Evolutionary conservation across 2,113 vertebrate genomes (phyloP).

Genomic region (Sander lucioperca): DNA sequence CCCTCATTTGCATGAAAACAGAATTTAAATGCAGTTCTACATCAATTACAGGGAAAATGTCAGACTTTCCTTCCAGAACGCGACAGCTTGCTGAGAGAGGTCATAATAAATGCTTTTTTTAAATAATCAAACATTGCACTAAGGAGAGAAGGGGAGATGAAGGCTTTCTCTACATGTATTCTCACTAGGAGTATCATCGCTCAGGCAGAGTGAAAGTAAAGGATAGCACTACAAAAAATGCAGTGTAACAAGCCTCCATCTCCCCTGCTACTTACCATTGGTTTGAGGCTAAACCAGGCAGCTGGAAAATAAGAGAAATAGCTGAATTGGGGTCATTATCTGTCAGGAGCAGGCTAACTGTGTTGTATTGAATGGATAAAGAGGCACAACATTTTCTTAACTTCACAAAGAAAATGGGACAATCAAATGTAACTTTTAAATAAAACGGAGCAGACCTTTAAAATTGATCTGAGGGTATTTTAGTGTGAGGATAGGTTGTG

Average conservation of each 20-base stretch:
- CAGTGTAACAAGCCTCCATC: constrained; percentile 51
- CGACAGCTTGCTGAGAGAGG: constrained; percentile 51
- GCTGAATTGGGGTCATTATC: constrained; percentile 49
- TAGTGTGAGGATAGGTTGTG: constrained; percentile 51
- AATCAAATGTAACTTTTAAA: constrained; percentile 35
- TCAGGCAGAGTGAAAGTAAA: constrained; percentile 33
- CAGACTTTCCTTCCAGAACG: constrained; percentile 43
- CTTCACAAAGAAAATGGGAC: constrained; percentile 44
- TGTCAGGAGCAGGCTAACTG: constrained; percentile 48
- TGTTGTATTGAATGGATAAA: constrained; percentile 59
- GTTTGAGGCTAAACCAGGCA: constrained; percentile 48
- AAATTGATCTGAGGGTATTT: constrained; percentile 29
- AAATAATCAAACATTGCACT: constrained; percentile 70
- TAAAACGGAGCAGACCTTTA: constrained; percentile 32
- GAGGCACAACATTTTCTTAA: constrained; percentile 77
- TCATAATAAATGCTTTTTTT: constrained; percentile 72
- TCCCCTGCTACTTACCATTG: constrained; percentile 42
- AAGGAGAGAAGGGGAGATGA: constrained; percentile 42
- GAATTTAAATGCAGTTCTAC: constrained; percentile 55
- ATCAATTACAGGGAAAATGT: constrained; percentile 42
- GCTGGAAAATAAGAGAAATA: constrained; percentile 42
- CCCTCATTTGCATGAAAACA: constrained; percentile 76
- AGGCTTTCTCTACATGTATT: constrained; percentile 39
- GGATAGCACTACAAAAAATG: constrained; percentile 18
- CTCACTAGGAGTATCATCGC: not conserved